phyloP scores from a whole-genome alignment of 2,113 vertebrate species.

The Pycnonotus jocosus region DNA sequence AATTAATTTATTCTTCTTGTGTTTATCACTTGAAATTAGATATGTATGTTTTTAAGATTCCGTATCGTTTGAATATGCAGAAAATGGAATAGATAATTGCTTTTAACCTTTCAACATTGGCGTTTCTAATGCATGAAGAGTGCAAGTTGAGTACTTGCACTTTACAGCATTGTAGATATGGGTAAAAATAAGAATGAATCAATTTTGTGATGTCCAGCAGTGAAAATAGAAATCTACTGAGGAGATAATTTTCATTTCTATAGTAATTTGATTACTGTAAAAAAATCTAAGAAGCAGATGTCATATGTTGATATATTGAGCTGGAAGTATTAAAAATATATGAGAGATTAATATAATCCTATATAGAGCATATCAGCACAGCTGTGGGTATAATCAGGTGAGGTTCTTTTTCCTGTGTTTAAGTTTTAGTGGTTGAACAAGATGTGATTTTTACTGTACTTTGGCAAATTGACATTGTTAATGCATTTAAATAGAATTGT shows the following conservation, averaged over 20 bases:
- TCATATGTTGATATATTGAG: background rate
- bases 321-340: background rate
- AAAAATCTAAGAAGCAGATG: background rate
- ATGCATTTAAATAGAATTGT: conserved; percentile 61
- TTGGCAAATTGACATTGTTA: conserved; percentile 35
- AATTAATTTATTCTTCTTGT: background rate
- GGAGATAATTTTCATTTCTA: background rate
- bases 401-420: background rate
- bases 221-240: background rate
- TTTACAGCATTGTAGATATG: background rate
- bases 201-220: background rate
- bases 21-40: background rate
- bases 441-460: background rate
- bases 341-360: background rate
- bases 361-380: background rate
- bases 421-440: conserved; percentile 6
- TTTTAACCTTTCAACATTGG: background rate
- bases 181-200: background rate
- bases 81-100: background rate
- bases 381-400: background rate
- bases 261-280: background rate
- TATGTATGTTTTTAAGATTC: background rate
- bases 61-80: background rate
- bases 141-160: background rate
- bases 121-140: background rate